Conservation (phyloP, 2,113 vertebrate species). For the Urocynchramus pylzowi region DNA sequence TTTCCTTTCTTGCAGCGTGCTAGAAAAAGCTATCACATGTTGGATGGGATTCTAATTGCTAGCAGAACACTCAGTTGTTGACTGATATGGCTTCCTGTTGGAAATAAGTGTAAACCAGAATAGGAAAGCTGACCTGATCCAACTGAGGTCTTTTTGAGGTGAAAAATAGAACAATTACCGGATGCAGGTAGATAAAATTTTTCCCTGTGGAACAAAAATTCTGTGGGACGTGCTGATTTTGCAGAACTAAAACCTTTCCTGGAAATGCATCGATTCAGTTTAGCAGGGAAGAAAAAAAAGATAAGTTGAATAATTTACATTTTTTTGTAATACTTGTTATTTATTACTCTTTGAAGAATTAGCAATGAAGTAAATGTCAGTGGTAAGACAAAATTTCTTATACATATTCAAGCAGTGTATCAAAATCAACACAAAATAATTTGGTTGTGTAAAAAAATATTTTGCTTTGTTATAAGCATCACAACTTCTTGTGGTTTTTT, state of each 20-base stretch:
- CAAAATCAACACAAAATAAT: not conserved
- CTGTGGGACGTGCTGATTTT: not conserved
- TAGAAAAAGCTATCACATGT: not conserved
- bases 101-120: not conserved
- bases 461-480: not conserved
- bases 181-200: not conserved
- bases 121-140: not conserved
- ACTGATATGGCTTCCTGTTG: not conserved
- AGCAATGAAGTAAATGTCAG: not conserved
- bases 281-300: not conserved
- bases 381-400: not conserved
- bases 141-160: not conserved
- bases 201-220: not conserved
- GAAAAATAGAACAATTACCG: constrained; percentile 17
- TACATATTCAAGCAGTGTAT: not conserved
- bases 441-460: not conserved
- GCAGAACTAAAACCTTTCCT: not conserved
- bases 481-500: not conserved
- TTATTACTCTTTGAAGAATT: not conserved
- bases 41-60: not conserved
- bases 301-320: not conserved
- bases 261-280: accelerated
- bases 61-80: not conserved
- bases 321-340: not conserved
- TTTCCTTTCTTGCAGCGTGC: not conserved